These are phyloP conservation scores for Chlorodrepanis virens DNA, from an alignment of 2,113 vertebrate genomes.

Conservation along the genomic window DNA sequence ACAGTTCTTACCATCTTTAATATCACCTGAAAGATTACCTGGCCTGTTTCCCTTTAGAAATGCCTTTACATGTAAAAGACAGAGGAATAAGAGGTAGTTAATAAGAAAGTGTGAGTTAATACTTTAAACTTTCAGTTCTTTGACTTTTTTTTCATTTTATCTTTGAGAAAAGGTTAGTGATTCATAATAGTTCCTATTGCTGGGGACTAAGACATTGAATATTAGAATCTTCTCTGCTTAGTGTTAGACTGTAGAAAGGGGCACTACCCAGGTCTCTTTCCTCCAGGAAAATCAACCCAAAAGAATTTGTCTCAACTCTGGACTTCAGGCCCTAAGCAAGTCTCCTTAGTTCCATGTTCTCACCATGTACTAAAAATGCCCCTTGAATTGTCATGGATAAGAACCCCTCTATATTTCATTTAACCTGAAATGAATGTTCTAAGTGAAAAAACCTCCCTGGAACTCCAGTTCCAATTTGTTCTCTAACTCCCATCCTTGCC, in stretches of 20 bases:
- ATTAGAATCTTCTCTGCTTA: not conserved
- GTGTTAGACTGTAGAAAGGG: not conserved
- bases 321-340: not conserved
- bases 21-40: not conserved
- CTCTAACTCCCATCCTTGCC: not conserved
- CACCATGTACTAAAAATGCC: not conserved
- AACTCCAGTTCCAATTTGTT: not conserved
- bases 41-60: not conserved
- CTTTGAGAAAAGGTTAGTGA: not conserved
- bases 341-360: not conserved
- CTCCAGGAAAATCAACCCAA: not conserved
- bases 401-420: not conserved
- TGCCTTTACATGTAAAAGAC: not conserved
- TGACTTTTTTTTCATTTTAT: not conserved
- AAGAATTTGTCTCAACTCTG: not conserved
- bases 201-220: not conserved
- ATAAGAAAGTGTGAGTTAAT: not conserved
- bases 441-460: not conserved
- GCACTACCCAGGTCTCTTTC: not conserved
- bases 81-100: not conserved
- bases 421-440: not conserved
- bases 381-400: not conserved
- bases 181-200: not conserved
- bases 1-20: not conserved
- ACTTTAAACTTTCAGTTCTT: not conserved